phyloP scores from a whole-genome alignment of 2,888 invertebrate species.

The Zhengitettix transpicula region DNA sequence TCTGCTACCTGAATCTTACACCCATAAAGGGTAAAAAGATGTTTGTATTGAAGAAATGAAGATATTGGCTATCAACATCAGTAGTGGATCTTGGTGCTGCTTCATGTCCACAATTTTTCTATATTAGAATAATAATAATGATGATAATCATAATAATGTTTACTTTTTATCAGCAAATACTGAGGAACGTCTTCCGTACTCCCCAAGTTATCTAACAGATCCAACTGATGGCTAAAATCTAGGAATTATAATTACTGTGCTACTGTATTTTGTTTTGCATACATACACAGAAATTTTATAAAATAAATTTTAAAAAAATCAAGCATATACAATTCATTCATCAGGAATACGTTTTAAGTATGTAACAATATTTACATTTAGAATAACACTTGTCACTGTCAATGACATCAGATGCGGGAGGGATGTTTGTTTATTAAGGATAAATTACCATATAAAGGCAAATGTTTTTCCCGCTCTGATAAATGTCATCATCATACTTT shows the following conservation, averaged over 20 bases:
- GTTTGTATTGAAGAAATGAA: constrained; percentile 5
- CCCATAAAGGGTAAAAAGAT: constrained; percentile 1
- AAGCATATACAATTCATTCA: constrained; percentile 12
- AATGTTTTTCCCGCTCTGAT: background rate
- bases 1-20: background rate
- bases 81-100: background rate
- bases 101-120: background rate
- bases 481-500: background rate
- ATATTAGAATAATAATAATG: background rate
- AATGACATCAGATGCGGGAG: constrained; percentile 1
- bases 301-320: constrained; percentile 13
- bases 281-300: constrained; percentile 13
- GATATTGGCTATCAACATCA: constrained; percentile 2
- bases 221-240: constrained; percentile 12
- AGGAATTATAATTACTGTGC: constrained; percentile 12
- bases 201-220: constrained; percentile 17
- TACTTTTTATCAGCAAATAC: constrained; percentile 14
- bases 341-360: constrained; percentile 16
- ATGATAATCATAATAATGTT: constrained; percentile 7
- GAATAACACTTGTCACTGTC: constrained; percentile 24
- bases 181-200: constrained; percentile 31
- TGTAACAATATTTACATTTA: constrained; percentile 40
- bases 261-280: constrained; percentile 11
- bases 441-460: background rate
- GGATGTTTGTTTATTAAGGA: background rate